Base-by-base conservation (phyloP, 35 echinoderm and acorn worm species). In the Ophioderma brevispina region DNA sequence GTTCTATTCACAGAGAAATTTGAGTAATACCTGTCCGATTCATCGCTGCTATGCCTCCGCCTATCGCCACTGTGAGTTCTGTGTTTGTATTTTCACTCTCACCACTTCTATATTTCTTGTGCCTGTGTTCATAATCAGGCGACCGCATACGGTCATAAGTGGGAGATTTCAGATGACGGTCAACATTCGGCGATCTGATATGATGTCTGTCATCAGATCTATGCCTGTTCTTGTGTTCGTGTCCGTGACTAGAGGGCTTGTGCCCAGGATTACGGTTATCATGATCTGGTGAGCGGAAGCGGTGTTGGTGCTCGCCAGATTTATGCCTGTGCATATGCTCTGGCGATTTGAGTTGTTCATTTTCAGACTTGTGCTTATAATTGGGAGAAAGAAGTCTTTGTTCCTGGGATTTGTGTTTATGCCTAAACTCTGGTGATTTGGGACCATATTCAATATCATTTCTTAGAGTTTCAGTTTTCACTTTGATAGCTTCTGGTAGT, bases 11-110 rank as follows among this genome's bases (percentile, higher is more conserved):
- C 55, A 75, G 32, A 37, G 36, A 46, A 38, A 35, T 85, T 85
- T 17, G 82, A 55, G 38, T 85, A 39, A 33, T 85, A 64, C n/a
- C 23, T 37, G 13, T 38, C 36, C 0, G 36, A 42, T 28, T 81
- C 40, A 59, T 85, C 83, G 21, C 49, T 64, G 36, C 49, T 85
- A 37, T 85, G 83, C 13, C 83, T 85, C 33, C 70, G 83, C 33
- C 81, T 39, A 25, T 83, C n/a, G 23, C 39, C 40, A 31, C 52
- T 49, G 36, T 37, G 25, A 33, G n/a, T 52, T 70, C 63, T 85
- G 21, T 64, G n/a, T 63, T 85, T 21, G 32, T 31, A 37, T 75
- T 85, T 59, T 85, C 83, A 64, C 52, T 34, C 8, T 85, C 31
- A 1, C 15, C 59, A 70, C 59, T 70, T 17, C 41, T 46, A 30